Evolutionary conservation across 1,140 invertebrate species (phyloP).

Genomic region (Oscheius sp.): DNA sequence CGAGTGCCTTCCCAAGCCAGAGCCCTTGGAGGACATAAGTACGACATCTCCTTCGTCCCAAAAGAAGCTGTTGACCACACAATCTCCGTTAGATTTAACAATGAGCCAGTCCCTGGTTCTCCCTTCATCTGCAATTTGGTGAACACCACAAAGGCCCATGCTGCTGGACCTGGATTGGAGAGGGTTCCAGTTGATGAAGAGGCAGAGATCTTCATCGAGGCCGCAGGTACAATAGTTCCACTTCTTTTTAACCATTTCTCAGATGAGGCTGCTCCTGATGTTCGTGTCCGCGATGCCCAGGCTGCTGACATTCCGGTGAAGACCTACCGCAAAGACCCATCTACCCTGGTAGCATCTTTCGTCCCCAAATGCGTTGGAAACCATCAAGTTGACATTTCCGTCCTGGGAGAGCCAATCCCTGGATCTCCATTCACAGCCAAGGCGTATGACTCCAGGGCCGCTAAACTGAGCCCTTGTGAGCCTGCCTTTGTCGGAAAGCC

Average conservation of each 20-base stretch:
- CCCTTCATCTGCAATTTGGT: slow-evolving; percentile 55
- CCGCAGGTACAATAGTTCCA: too few species aligned
- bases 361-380: slow-evolving; percentile 74
- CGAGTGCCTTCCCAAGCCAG: slow-evolving; percentile 89
- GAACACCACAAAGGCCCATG: slow-evolving; percentile 68
- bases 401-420: slow-evolving; percentile 78
- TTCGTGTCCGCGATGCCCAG: slow-evolving; percentile 34
- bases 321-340: slow-evolving; percentile 46
- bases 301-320: slow-evolving; percentile 22
- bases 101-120: slow-evolving; percentile 78
- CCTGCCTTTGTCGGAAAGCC: slow-evolving; percentile 84
- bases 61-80: slow-evolving; percentile 87
- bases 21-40: slow-evolving; percentile 86
- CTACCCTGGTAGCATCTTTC: slow-evolving; percentile 65
- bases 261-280: slow-evolving; percentile 60
- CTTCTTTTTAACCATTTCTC: too few species aligned
- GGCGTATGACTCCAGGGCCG: slow-evolving; percentile 86
- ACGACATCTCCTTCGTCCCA: slow-evolving; percentile 91
- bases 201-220: slow-evolving; percentile 79
- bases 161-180: slow-evolving; percentile 78
- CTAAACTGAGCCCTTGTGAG: slow-evolving; percentile 83
- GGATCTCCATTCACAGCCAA: slow-evolving; percentile 91
- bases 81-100: slow-evolving; percentile 94
- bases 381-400: slow-evolving; percentile 78
- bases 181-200: slow-evolving; percentile 83